Evolutionary conservation across 2,888 invertebrate genomes (phyloP).

Genomic region (Margaritifera margaritifera): DNA sequence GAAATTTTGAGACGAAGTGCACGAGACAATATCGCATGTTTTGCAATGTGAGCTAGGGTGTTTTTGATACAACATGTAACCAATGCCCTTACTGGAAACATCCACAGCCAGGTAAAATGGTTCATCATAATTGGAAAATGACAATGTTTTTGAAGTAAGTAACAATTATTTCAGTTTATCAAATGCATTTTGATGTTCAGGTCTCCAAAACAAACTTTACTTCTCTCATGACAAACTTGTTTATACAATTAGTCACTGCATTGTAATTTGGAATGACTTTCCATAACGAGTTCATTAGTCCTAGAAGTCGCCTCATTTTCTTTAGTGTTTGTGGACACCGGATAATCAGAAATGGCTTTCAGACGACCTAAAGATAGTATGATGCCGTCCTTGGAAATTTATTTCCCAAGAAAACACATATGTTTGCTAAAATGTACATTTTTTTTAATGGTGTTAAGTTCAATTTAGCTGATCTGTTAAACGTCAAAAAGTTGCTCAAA

Average conservation of each 20-base stretch:
- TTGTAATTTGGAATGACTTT: conserved; percentile 11
- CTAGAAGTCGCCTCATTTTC: conserved; percentile 6
- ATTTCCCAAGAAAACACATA: conserved; percentile 8
- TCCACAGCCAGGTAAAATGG: conserved; percentile 13
- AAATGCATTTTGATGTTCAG: conserved; percentile 7
- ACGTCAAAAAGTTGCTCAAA: conserved; percentile 8
- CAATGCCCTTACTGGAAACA: conserved; percentile 9
- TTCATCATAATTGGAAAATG: conserved; percentile 13
- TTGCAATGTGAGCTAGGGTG: too few species aligned
- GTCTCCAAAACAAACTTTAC: conserved; percentile 8
- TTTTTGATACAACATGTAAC: too few species aligned
- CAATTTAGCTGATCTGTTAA: conserved; percentile 2
- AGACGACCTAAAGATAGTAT: conserved; percentile 3
- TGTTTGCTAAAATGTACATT: conserved; percentile 3
- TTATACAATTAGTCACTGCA: conserved; percentile 4
- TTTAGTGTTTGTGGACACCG: neutral
- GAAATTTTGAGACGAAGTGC: too few species aligned
- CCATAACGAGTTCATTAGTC: conserved; percentile 15
- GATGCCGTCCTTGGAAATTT: conserved; percentile 8
- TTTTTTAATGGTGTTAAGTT: neutral
- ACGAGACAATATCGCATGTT: too few species aligned
- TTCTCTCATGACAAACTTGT: conserved; percentile 1
- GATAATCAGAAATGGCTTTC: conserved; percentile 8
- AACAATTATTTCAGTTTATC: conserved; percentile 2
- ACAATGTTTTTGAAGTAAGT: conserved; percentile 10